Evolutionary conservation across 2,888 invertebrate genomes (phyloP).

Genomic region (Spilarctia lutea): DNA sequence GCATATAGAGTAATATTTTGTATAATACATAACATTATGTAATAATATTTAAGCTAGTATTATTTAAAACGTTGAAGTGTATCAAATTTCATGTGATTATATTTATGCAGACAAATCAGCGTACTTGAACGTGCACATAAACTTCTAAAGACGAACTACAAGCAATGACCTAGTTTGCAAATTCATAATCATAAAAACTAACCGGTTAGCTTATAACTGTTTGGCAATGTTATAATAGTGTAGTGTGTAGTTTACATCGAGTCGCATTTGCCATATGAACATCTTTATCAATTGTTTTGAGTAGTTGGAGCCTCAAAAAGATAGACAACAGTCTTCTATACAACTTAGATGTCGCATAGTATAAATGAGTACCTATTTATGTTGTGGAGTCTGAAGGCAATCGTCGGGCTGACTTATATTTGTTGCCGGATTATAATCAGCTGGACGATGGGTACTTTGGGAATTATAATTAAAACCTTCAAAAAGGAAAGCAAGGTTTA

Average conservation of each 20-base stretch:
- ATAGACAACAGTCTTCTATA: no score
- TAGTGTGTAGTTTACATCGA: neutral
- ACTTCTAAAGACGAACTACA: neutral
- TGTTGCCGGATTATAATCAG: no score
- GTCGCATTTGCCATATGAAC: no score
- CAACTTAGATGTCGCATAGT: no score
- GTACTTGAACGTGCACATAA: neutral
- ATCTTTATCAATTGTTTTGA: no score
- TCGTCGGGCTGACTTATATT: no score
- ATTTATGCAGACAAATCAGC: neutral
- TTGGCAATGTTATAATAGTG: neutral
- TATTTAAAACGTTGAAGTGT: neutral
- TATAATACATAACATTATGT: neutral
- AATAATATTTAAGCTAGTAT: neutral
- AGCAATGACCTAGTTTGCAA: constrained; percentile 1
- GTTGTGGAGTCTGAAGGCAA: no score
- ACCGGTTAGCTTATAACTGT: neutral
- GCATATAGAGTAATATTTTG: neutral
- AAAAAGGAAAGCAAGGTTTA: no score
- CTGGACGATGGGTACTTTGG: no score
- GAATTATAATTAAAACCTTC: neutral
- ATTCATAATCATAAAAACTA: neutral
- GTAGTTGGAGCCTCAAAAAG: no score
- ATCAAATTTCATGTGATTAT: neutral
- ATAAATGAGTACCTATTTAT: no score